Evolutionary conservation across 1,140 invertebrate species (phyloP), one percentile per base, ranked within the genome.

Genomic region (Drosophila guanche): DNA sequence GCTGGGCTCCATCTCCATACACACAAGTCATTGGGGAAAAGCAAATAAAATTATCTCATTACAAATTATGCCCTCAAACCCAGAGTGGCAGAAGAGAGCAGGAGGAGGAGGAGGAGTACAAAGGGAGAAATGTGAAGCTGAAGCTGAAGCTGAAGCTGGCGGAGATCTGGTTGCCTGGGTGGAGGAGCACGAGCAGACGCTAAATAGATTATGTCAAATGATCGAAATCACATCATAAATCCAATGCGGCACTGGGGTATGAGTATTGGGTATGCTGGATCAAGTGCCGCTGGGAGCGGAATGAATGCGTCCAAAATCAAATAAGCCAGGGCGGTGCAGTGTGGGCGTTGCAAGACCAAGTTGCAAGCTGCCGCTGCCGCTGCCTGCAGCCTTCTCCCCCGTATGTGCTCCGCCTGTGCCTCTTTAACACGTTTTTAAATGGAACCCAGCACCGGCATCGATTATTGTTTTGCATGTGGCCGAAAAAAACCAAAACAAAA

Each of bases 161-260:
- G 12, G 29, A 40, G 46, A 27, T 27, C 25, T 12, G 29, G 16
- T 20, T 10, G 29, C 29, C 33, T 37, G 33, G 33, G 16, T 45
- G 61, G 37, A 25, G 46, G 37, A 71, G 42, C 41, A 47, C 25
- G 60, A 57, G 69, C 57, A 73, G 72, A 88, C 83, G 79, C 84
- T 88, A 88, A 88, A 88, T 88, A 88, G 83, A 88, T 88, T 88
- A 88, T 88, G 83, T 88, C 83, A 88, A 88, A 88, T 88, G 83
- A 88, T 88, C 83, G 63, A 88, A 88, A 88, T 88, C 83, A 88
- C 83, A 83, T 88, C 84, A 88, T 88, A 88, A 88, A 88, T 88
- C 83, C 79, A 65, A 43, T 40, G 33, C 33, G 47, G 50, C 23
- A 10, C 23, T 22, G 22, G 48, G n/a, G 25, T 6, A 6, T 37